These are phyloP conservation scores for Apamea monoglypha DNA, from an alignment of 2,888 invertebrate species.

Conservation along the genomic window DNA sequence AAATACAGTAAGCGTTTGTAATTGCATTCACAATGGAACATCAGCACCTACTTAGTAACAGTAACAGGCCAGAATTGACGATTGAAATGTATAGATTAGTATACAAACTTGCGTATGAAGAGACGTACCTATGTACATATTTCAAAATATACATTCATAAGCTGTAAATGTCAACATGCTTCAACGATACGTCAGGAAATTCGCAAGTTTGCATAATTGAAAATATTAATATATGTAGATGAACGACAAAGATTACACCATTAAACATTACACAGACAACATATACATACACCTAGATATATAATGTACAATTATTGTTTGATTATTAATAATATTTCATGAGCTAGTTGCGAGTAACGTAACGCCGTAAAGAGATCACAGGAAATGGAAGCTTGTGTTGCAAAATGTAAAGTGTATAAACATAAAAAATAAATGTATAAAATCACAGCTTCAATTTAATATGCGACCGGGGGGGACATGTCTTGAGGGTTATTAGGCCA, in stretches of 20 bases:
- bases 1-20: slow-evolving; percentile 42
- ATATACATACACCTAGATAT: slow-evolving; percentile 49
- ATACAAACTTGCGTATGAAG: slow-evolving; percentile 36
- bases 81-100: slow-evolving; percentile 43
- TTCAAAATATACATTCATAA: background rate
- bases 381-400: slow-evolving; percentile 82
- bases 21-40: slow-evolving; percentile 18
- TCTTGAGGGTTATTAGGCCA: background rate
- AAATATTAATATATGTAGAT: slow-evolving; percentile 24
- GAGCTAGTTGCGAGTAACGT: slow-evolving; percentile 59
- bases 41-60: slow-evolving; percentile 26
- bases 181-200: background rate
- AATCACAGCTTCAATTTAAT: slow-evolving; percentile 76
- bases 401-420: slow-evolving; percentile 71
- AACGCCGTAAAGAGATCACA: slow-evolving; percentile 80
- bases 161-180: background rate
- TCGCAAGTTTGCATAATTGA: slow-evolving; percentile 23
- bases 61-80: slow-evolving; percentile 53
- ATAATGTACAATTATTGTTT: slow-evolving; percentile 38
- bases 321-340: slow-evolving; percentile 46
- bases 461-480: slow-evolving; percentile 25
- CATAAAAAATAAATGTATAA: slow-evolving; percentile 67
- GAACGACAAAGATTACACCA: slow-evolving; percentile 45
- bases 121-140: background rate
- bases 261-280: slow-evolving; percentile 49